phyloP scores from a whole-genome alignment of 2,113 vertebrate species.

The Osmerus mordax region DNA sequence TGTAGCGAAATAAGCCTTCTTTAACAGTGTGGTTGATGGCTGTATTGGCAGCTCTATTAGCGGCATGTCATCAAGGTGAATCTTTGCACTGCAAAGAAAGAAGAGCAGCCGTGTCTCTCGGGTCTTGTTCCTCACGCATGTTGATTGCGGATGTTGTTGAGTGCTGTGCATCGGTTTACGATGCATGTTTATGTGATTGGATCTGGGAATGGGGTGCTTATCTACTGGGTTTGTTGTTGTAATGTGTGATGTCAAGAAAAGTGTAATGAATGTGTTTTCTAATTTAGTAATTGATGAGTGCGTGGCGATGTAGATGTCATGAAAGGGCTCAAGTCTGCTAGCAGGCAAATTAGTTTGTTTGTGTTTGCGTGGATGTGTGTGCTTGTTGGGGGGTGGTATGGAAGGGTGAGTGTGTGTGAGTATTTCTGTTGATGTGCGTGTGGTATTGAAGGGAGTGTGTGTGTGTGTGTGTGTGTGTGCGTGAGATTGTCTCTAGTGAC shows the following conservation, averaged over 20 bases:
- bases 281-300: constrained; percentile 1
- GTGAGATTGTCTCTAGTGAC: background rate
- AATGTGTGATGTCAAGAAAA: background rate
- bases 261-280: constrained; percentile 17
- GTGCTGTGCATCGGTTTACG: too few relatives aligned
- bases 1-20: constrained; percentile 39
- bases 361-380: too few relatives aligned
- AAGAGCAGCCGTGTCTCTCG: constrained; percentile 44
- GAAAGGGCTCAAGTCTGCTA: background rate
- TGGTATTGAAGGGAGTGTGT: background rate
- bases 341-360: too few relatives aligned
- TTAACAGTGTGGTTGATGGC: constrained; percentile 51
- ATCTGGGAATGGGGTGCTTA: constrained; percentile 31
- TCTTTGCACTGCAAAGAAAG: constrained; percentile 41
- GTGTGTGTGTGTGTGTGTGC: background rate
- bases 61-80: constrained; percentile 45
- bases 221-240: constrained; percentile 8
- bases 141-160: background rate
- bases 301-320: background rate
- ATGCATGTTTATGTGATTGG: constrained; percentile 38
- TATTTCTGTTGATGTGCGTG: background rate
- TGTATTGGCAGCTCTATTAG: constrained; percentile 62
- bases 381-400: too few relatives aligned
- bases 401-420: too few relatives aligned
- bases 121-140: background rate